These are phyloP conservation scores for Microcebus murinus DNA, from an alignment of 2,113 vertebrate genomes.

Conservation along the genomic window DNA sequence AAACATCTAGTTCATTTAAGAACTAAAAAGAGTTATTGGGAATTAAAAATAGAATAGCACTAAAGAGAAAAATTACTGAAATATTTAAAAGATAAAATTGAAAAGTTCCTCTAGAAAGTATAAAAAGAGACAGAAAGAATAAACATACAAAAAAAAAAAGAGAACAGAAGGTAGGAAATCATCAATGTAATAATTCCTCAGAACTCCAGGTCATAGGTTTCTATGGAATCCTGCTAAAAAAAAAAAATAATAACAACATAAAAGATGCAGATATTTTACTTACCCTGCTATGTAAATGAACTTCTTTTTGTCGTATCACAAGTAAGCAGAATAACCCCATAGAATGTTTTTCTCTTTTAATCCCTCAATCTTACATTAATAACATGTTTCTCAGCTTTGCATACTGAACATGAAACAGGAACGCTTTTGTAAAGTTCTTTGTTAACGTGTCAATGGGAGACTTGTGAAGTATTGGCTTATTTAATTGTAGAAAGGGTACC, in stretches of 20 bases:
- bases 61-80: neutral
- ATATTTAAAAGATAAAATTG: neutral
- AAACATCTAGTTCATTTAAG: neutral
- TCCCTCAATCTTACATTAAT: neutral
- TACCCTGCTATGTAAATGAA: neutral
- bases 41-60: neutral
- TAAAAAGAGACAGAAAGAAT: neutral
- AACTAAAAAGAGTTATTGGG: neutral
- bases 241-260: neutral
- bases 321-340: constrained; percentile 2
- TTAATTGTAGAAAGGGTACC: constrained; percentile 26
- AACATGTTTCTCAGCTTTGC: constrained; percentile 25
- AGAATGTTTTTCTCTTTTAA: neutral
- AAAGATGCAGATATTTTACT: neutral
- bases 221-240: constrained; percentile 17
- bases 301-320: constrained; percentile 38
- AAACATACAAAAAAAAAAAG: neutral
- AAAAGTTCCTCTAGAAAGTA: neutral
- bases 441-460: neutral
- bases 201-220: neutral
- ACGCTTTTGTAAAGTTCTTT: neutral
- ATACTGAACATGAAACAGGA: neutral
- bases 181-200: neutral
- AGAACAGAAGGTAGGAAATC: neutral
- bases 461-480: neutral